Evolutionary conservation across 2,113 vertebrate species (phyloP).

Genomic region (Anas platyrhynchos): DNA sequence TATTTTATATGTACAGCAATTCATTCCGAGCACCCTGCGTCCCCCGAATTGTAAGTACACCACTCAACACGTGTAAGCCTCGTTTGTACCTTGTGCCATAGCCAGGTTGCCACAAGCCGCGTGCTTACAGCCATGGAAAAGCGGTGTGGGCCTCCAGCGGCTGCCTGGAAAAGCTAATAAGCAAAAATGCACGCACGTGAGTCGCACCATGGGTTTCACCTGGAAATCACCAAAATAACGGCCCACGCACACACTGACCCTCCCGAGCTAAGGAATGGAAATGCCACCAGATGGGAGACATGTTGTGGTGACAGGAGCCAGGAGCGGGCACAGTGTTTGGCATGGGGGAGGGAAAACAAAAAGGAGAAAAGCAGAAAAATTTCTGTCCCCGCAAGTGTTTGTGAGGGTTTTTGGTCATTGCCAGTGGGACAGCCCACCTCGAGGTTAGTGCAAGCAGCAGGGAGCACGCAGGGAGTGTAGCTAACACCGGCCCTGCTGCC

Average conservation of each 20-base stretch:
- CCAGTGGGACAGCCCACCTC: neutral
- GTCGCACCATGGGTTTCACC: neutral
- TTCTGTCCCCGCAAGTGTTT: neutral
- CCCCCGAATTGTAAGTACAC: conserved; percentile 82
- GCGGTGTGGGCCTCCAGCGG: neutral
- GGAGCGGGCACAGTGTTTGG: neutral
- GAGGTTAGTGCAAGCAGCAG: neutral
- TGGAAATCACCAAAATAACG: neutral
- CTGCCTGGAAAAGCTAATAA: neutral
- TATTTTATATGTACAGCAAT: conserved; percentile 88
- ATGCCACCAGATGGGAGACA: neutral
- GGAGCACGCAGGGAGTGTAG: neutral
- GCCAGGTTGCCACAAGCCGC: conserved; percentile 27
- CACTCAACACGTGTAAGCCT: conserved; percentile 50
- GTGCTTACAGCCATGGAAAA: conserved; percentile 2
- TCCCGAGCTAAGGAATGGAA: neutral
- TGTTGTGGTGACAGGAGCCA: neutral
- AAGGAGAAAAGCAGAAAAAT: neutral
- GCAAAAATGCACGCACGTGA: neutral
- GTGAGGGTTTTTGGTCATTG: neutral
- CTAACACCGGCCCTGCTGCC: neutral
- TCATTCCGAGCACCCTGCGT: conserved; percentile 82
- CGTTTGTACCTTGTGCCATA: conserved; percentile 30
- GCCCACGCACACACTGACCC: neutral
- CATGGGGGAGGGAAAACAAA: neutral